phyloP scores from a whole-genome alignment of 2,113 vertebrate genomes.

The Nicator chloris region DNA sequence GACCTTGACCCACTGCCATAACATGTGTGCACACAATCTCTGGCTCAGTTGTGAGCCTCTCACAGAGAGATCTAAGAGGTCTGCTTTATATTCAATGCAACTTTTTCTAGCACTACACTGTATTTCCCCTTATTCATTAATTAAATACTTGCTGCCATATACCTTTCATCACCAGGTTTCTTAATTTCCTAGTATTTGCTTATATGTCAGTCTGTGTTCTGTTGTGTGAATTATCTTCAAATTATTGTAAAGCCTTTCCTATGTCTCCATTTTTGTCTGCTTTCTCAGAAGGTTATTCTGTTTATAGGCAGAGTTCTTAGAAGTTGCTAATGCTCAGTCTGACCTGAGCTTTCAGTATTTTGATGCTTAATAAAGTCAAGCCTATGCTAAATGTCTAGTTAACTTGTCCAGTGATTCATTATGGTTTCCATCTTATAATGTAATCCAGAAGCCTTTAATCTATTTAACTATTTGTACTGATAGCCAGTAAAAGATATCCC shows the following conservation, averaged over 20 bases:
- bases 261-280: not conserved
- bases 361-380: not conserved
- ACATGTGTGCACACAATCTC: not conserved
- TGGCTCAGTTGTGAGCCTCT: not conserved
- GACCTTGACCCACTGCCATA: not conserved
- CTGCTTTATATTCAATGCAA: not conserved
- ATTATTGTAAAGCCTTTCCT: not conserved
- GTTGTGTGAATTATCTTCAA: not conserved
- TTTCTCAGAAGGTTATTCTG: not conserved
- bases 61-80: not conserved
- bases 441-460: not conserved
- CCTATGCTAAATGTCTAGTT: not conserved
- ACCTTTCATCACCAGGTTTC: not conserved
- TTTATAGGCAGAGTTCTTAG: not conserved
- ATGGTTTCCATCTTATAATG: not conserved
- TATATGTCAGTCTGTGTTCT: not conserved
- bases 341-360: not conserved
- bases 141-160: not conserved
- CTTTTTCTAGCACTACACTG: not conserved
- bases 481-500: not conserved
- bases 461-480: not conserved
- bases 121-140: not conserved
- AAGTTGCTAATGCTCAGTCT: not conserved
- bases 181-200: not conserved
- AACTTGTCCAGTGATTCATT: not conserved